These are phyloP conservation scores for Axis porcinus DNA, from an alignment of 2,113 vertebrate genomes.

Conservation along the genomic window DNA sequence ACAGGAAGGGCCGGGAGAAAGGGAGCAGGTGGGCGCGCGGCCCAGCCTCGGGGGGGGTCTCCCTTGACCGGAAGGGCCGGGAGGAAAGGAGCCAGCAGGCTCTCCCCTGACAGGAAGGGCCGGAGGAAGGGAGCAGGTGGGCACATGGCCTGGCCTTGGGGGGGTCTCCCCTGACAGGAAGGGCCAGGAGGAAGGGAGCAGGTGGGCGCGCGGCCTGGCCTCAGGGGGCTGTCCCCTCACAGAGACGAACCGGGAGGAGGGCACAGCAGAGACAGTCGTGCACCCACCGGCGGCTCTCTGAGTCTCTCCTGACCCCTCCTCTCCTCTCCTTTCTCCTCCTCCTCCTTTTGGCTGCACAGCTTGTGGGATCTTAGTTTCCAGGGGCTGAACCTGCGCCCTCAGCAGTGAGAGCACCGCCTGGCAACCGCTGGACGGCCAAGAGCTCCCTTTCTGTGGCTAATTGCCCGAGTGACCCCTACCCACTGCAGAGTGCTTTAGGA, in stretches of 20 bases:
- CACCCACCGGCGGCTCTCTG: background rate
- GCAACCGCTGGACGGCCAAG: background rate
- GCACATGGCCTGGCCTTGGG: too few relatives aligned
- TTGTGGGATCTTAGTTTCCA: background rate
- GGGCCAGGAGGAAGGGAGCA: too few relatives aligned
- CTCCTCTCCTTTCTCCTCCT: background rate
- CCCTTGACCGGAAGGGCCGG: too few relatives aligned
- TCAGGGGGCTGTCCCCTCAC: background rate
- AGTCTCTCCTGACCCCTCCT: background rate
- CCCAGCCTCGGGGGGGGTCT: too few relatives aligned
- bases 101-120: too few relatives aligned
- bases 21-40: too few relatives aligned
- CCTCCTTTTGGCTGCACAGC: background rate
- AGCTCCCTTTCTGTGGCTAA: background rate
- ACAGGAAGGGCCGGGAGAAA: too few relatives aligned
- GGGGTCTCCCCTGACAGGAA: too few relatives aligned
- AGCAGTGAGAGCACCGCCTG: background rate
- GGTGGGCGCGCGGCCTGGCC: rapidly evolving
- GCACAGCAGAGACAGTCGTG: background rate
- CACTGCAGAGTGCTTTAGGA: rapidly evolving
- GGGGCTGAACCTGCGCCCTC: background rate
- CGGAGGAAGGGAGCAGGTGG: rapidly evolving
- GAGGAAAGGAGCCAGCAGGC: too few relatives aligned
- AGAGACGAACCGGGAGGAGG: background rate
- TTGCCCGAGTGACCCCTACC: rapidly evolving